Conservation (phyloP, 2,888 invertebrate genomes). For the Microctonus hyperodae region DNA sequence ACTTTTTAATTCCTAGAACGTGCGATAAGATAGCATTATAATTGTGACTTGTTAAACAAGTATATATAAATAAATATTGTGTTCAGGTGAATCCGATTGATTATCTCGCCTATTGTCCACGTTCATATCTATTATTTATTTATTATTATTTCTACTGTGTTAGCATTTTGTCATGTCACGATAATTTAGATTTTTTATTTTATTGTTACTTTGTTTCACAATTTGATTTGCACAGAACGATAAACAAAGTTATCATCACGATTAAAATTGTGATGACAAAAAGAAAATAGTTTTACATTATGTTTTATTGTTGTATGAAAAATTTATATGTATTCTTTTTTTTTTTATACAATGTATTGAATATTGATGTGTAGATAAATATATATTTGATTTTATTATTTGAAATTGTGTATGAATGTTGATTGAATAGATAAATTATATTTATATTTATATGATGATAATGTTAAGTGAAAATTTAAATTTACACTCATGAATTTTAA, state of each 20-base stretch:
- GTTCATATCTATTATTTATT: not conserved
- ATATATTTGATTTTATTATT: too few species aligned
- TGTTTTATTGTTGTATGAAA: too few species aligned
- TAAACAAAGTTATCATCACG: too few species aligned
- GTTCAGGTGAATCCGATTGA: conserved; percentile 28
- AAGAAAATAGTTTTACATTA: too few species aligned
- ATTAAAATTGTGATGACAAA: too few species aligned
- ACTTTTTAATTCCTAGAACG: conserved; percentile 25
- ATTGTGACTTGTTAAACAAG: not conserved
- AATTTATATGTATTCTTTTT: too few species aligned
- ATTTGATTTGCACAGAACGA: too few species aligned
- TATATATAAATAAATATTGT: not conserved
- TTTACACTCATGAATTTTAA: not conserved
- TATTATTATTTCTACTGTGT: conserved; percentile 4
- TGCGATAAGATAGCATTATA: conserved; percentile 31
- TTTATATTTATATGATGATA: not conserved
- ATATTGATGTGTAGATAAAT: too few species aligned
- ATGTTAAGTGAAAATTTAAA: not conserved
- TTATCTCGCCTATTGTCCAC: not conserved
- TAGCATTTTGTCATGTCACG: not conserved
- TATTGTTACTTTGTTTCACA: too few species aligned
- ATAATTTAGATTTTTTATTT: not conserved
- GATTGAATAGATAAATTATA: not conserved
- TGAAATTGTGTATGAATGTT: too few species aligned
- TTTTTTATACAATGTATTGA: too few species aligned